Evolutionary conservation across 2,888 invertebrate species (phyloP), one percentile per base, ranked within the genome.

Genomic region (Endomychus coccineus): DNA sequence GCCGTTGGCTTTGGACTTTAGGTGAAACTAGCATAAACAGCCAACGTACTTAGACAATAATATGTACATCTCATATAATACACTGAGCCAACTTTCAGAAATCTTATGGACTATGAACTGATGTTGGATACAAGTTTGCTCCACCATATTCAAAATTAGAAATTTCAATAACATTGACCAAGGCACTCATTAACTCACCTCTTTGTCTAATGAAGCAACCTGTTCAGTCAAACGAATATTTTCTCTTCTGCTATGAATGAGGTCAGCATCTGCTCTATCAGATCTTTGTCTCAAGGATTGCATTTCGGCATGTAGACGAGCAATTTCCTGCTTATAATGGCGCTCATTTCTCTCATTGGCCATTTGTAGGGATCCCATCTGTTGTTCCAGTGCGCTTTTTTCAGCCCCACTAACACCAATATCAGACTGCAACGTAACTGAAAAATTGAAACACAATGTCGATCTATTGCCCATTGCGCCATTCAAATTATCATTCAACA

Each of bases 251-350:
- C 84, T 80, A 52, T 87, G 86, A 17, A 87, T 74, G 41, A 87
- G 57, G 56, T 88, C 88, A 0, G 83, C 82, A 59, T 89, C 88
- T 10, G 83, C 80, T 34, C 87, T 71, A 58, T 88, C 87, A 50
- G 87, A 56, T 15, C 84, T 73, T 58, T 86, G 85, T 16, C 84
- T 71, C 32, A 85, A 66, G 3, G 83, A 83, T 45, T 77, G 75
- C 22, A 80, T 78, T 66, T 88, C 88, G 0, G 84, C 81, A 50
- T 82, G 84, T 3, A 85, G 68, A 2, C 87, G 71, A 17, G 75
- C 77, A 7, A 78, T 69, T 52, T 89, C 88, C 39, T 87, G 85
- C 43, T 83, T 81, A 7, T 76, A 73, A 49, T 85, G 83, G 6
- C 87, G 70, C 49, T 86, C 85, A 2, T 75, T 76, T 4, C 86